A percentile compares a stretch with the other conserved stretches of the same genome.
These are phyloP conservation scores for Seladonia tumulorum DNA, from an alignment of 2,888 invertebrate species.

Conservation along the genomic window DNA sequence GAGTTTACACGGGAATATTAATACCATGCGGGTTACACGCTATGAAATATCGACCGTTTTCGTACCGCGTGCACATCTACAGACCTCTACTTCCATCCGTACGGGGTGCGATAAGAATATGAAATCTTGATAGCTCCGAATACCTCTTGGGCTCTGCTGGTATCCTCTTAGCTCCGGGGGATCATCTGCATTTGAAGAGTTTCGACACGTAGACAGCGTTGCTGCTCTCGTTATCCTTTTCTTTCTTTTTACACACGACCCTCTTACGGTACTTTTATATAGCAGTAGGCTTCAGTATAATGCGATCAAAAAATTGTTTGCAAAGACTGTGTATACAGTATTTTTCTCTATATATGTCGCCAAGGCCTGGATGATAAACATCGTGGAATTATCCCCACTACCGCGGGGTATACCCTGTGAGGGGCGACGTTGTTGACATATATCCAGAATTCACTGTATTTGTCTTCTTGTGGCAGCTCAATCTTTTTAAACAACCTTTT, in stretches of 20 bases:
- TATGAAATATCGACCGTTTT: conserved; percentile 32
- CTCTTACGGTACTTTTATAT: neutral
- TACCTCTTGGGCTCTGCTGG: neutral
- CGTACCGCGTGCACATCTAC: conserved; percentile 17
- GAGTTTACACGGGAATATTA: conserved; percentile 40
- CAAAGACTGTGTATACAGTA: no score
- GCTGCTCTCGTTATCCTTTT: neutral
- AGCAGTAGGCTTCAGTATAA: no score
- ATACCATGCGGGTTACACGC: conserved; percentile 30
- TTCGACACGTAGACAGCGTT: neutral
- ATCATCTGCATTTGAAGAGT: neutral
- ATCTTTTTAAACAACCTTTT: no score
- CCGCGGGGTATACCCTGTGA: no score
- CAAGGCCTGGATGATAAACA: no score
- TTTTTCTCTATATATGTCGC: no score
- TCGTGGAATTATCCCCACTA: no score
- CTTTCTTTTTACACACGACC: neutral
- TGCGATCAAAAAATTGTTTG: no score
- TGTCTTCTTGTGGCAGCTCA: no score
- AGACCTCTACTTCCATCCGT: neutral
- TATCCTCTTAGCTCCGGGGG: neutral
- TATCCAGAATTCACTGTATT: no score
- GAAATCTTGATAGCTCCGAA: conserved; percentile 1
- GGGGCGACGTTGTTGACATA: no score
- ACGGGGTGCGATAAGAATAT: neutral